Evolutionary conservation across 2,797 vertebrate species (phyloP), one percentile per base, ranked within the genome.

Genomic region (Anguilla marmorata): DNA sequence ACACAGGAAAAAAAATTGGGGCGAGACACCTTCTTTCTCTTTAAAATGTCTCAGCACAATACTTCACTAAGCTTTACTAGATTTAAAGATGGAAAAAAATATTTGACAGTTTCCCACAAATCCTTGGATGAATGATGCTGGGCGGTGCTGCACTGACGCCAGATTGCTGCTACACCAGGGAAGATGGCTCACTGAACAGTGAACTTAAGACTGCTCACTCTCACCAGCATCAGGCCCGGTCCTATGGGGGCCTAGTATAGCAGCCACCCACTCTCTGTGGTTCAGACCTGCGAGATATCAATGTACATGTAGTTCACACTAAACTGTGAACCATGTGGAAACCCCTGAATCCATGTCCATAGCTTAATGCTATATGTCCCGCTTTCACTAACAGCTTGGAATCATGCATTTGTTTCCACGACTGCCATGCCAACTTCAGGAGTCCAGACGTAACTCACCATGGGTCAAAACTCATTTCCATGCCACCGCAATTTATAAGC

Each of bases 381-480:
- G 48, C 7, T 54, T 87, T 82, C 89, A 87, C 88, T 87, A 90
- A 91, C 87, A 89, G 83, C 88, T 89, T 85, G 84, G 87, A 88
- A 84, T 72, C 86, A 86, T 85, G 82, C 58, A 37, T 87, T 85
- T 90, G 85, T 90, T 89, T 90, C 56, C 45, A 27, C 86, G 69
- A 50, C 88, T 79, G 63, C 88, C 58, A 88, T 90, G 88, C 89
- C 87, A 87, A 74, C 58, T 24, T 85, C 27, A n/a, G 58, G 84
- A 86, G 74, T 86, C 82, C 85, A 69, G 84, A 85, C 86, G 52
- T 87, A 91, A 89, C 86, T 91, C 88, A 88, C 52, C 50, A 87
- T 89, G 90, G 89, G 60, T 85, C 33, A 11, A 27, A 37, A 79
- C 58, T 37, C 4, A 56, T 74, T 50, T 54, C 76, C 48, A 83